Evolutionary conservation across 2,888 invertebrate species (phyloP), one percentile per base, ranked within the genome.

Genomic region (Ophion slaviceki): DNA sequence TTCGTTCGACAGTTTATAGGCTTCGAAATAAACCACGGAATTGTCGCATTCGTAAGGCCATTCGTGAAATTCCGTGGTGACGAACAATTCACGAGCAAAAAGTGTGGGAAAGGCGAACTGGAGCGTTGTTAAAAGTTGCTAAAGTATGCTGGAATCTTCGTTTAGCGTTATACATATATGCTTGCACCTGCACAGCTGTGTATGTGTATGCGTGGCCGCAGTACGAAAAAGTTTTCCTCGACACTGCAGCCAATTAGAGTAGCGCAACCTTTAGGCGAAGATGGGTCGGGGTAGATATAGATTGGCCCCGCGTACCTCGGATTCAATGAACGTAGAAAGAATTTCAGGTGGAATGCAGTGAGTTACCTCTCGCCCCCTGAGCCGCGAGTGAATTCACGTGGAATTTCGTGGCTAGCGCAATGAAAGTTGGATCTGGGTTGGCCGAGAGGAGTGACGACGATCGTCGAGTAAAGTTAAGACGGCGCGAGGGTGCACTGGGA

Each of bases 331-430:
- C 79, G 85, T 57, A 71, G 64, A 28, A 82, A 85, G 85, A 85
- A 85, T 85, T 85, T 82, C 79, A 82, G 80, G 82, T 72, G 76
- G 82, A 82, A 85, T 82, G 62, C 78, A 53, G 72, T 67, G 84
- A 84, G 77, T 72, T 59, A 64, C 74, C 81, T 81, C 67, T 66
- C 67, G 57, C 67, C 32, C 76, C 20, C 20, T 7, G 68, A 47
- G 59, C 75, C 67, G 67, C 59, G 82, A 85, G 82, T 72, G 82
- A 85, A 85, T 81, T 82, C 82, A 61, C 82, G 57, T 57, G 85
- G 85, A 85, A 85, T 85, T 80, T 85, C 76, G 71, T 79, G 32
- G 75, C 61, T 74, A 61, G 72, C 24, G 62, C 32, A 67, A 64
- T 28, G 61, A 79, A 68, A 85, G 76, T 59, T 71, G 71, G 66